These are phyloP conservation scores for Neopipo cinnamomea DNA, from an alignment of 2,113 vertebrate genomes.

Conservation along the genomic window DNA sequence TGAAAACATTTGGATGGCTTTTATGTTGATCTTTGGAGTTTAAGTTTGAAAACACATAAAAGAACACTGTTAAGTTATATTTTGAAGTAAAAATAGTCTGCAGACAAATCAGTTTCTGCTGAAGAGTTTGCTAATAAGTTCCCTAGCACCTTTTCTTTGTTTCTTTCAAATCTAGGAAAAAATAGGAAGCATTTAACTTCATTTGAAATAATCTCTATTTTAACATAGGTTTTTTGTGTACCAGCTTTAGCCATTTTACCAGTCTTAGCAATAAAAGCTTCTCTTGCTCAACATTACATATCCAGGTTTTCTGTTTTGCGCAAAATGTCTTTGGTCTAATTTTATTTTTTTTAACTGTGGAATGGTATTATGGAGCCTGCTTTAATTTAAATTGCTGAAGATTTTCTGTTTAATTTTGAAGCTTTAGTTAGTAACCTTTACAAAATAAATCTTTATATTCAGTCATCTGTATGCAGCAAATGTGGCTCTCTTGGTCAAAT, in stretches of 20 bases:
- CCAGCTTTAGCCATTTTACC: background rate
- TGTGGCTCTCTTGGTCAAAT: background rate
- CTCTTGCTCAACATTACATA: background rate
- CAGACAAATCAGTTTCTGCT: background rate
- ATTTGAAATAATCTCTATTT: background rate
- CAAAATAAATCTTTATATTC: background rate
- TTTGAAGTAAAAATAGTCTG: background rate
- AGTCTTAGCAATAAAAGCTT: background rate
- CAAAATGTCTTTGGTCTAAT: background rate
- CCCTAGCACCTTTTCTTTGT: background rate
- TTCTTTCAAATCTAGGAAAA: background rate
- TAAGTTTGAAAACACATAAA: background rate
- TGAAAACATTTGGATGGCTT: conserved; percentile 46
- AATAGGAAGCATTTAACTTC: background rate
- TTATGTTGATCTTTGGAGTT: conserved; percentile 36
- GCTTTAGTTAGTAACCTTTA: background rate
- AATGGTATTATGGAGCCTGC: background rate
- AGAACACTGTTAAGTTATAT: background rate
- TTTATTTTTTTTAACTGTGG: background rate
- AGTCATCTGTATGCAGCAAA: background rate
- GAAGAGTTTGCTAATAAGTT: background rate
- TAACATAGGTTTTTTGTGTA: background rate
- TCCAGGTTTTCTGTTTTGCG: background rate
- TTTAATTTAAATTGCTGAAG: background rate
- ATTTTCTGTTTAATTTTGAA: background rate